Conservation (phyloP, 2,797 vertebrate genomes). For the Ceyx erithaca region DNA sequence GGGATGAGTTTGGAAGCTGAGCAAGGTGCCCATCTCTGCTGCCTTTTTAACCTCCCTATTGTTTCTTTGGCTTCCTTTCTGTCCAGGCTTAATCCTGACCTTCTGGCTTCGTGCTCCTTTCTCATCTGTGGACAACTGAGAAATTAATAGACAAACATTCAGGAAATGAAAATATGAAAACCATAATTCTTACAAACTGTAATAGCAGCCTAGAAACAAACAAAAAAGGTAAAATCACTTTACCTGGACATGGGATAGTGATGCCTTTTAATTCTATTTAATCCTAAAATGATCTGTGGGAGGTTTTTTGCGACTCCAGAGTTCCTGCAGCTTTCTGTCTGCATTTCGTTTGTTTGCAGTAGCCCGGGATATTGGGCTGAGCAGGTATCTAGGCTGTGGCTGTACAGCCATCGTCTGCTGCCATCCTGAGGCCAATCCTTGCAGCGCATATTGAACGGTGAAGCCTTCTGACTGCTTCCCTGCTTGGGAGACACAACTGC, state of each 20-base stretch:
- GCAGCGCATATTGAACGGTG: not conserved
- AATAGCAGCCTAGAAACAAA: not conserved
- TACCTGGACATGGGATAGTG: too few species aligned
- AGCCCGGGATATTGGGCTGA: not conserved
- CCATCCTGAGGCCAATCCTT: conserved; percentile 71
- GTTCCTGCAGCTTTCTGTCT: not conserved
- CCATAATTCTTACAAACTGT: not conserved
- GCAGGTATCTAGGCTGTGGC: not conserved
- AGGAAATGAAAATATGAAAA: not conserved
- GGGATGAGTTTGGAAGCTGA: not conserved
- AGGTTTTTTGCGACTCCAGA: not conserved
- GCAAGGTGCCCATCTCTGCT: not conserved
- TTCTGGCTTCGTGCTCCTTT: not conserved
- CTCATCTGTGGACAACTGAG: not conserved
- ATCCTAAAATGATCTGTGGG: not conserved
- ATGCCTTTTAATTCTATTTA: not conserved
- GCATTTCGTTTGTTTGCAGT: not conserved
- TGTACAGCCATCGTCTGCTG: conserved; percentile 39
- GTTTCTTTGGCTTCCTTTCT: not conserved
- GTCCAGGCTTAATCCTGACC: not conserved
- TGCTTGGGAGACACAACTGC: not conserved
- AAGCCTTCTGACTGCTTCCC: accelerated
- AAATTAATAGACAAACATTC: not conserved
- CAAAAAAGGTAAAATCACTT: not conserved
- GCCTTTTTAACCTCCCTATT: not conserved